Evolutionary conservation across 2,113 vertebrate genomes (phyloP).

Genomic region (Dipodomys ordii): DNA sequence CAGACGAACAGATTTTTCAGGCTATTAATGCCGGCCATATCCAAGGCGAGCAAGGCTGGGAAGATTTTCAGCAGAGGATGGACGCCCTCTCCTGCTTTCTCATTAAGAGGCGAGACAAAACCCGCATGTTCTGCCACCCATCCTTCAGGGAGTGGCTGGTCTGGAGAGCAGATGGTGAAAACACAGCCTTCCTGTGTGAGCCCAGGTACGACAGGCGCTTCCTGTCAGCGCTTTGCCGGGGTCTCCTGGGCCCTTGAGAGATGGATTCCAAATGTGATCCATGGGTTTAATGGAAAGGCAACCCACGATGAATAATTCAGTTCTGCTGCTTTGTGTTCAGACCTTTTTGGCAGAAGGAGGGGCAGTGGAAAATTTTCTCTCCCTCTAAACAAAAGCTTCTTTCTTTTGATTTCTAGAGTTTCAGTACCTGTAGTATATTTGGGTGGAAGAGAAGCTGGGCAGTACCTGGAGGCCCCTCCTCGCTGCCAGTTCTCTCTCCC

Average conservation of each 20-base stretch:
- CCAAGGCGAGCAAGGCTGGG: slow-evolving; percentile 93
- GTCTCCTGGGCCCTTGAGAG: not conserved
- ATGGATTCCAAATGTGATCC: not conserved
- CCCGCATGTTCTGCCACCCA: slow-evolving; percentile 99
- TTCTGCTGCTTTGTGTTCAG: not conserved
- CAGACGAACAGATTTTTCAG: slow-evolving; percentile 98
- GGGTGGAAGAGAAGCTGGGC: not conserved
- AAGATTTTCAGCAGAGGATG: slow-evolving; percentile 97
- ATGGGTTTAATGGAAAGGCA: not conserved
- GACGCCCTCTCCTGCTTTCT: slow-evolving; percentile 95
- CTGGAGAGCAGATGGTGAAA: slow-evolving; percentile 97
- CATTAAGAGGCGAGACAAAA: slow-evolving; percentile 95
- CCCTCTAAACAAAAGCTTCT: not conserved
- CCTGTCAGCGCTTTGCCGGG: not conserved
- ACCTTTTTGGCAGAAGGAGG: not conserved
- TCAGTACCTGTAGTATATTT: not conserved
- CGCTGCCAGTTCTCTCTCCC: not conserved
- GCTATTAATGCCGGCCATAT: slow-evolving; percentile 93
- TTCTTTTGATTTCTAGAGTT: not conserved
- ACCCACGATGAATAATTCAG: not conserved
- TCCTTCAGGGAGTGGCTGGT: slow-evolving; percentile 99
- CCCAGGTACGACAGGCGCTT: slow-evolving; percentile 90
- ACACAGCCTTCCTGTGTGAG: slow-evolving; percentile 96
- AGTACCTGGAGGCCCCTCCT: not conserved
- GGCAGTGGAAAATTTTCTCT: not conserved